Percentiles rank a stretch among this genome's conserved stretches.
These are phyloP conservation scores for Fopius arisanus DNA, from an alignment of 1,140 invertebrate genomes.

Conservation along the genomic window DNA sequence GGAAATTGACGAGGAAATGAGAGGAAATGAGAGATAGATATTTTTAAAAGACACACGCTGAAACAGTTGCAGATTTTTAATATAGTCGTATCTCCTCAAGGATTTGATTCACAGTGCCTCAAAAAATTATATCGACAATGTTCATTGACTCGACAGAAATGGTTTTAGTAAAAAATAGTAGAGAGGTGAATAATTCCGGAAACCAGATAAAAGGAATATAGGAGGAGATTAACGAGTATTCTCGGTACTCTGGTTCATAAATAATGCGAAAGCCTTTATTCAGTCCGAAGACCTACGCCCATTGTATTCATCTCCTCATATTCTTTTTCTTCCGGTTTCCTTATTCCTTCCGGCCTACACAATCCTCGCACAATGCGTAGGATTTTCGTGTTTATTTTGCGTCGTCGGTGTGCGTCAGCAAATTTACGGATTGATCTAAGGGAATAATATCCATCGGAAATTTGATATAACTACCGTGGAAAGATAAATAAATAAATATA, in stretches of 20 bases:
- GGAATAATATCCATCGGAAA: background rate
- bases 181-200: background rate
- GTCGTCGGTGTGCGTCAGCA: conserved; percentile 21
- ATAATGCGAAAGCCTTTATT: conserved; percentile 37
- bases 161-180: background rate
- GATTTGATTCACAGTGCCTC: background rate
- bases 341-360: conserved; percentile 20
- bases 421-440: background rate
- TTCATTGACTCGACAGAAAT: background rate
- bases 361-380: background rate
- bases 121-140: background rate
- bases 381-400: background rate
- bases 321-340: conserved; percentile 32
- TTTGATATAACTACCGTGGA: background rate
- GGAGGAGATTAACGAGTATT: conserved; percentile 27
- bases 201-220: conserved; percentile 15
- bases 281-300: conserved; percentile 33
- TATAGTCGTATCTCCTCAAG: too few relatives aligned
- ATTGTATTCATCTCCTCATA: conserved; percentile 34
- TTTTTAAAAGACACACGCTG: too few relatives aligned
- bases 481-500: too few relatives aligned
- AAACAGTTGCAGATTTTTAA: too few relatives aligned
- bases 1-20: too few relatives aligned
- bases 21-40: too few relatives aligned
- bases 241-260: conserved; percentile 31